Evolutionary conservation across 2,797 vertebrate species (phyloP).

Genomic region (Siniperca undulata): DNA sequence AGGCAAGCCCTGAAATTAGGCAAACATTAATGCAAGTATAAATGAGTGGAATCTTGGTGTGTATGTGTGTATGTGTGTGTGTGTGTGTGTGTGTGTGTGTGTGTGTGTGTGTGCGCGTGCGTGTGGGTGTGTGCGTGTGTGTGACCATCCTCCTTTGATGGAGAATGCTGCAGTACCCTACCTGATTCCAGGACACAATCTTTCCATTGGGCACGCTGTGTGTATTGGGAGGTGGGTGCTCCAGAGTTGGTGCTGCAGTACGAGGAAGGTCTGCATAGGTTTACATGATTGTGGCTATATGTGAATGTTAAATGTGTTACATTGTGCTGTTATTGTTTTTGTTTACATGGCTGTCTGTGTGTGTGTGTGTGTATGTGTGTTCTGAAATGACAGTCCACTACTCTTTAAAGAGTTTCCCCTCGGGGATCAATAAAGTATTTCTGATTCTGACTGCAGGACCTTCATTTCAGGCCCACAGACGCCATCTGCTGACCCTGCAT

Average conservation of each 20-base stretch:
- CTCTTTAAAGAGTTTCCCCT: not conserved
- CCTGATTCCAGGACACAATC: slow-evolving; percentile 23
- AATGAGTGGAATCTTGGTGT: slow-evolving; percentile 24
- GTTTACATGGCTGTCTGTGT: slow-evolving; percentile 27
- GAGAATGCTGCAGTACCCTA: slow-evolving; percentile 24
- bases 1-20: slow-evolving; percentile 29
- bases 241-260: slow-evolving; percentile 4
- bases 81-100: slow-evolving; percentile 12
- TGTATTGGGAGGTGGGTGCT: slow-evolving; percentile 3
- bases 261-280: not conserved
- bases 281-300: slow-evolving; percentile 1
- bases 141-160: slow-evolving; percentile 17
- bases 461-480: slow-evolving; percentile 49
- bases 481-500: slow-evolving; percentile 62
- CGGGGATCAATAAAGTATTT: too few species aligned
- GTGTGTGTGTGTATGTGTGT: slow-evolving; percentile 12
- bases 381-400: slow-evolving; percentile 50
- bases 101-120: too few species aligned
- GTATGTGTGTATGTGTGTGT: slow-evolving; percentile 7
- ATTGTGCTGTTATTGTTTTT: slow-evolving; percentile 35
- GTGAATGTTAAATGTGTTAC: slow-evolving; percentile 22
- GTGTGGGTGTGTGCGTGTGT: slow-evolving; percentile 16
- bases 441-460: slow-evolving; percentile 30
- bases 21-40: slow-evolving; percentile 37
- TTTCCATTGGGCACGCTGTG: slow-evolving; percentile 3